Conservation (phyloP, 1,140 invertebrate genomes). For the Gryllus bimaculatus region DNA sequence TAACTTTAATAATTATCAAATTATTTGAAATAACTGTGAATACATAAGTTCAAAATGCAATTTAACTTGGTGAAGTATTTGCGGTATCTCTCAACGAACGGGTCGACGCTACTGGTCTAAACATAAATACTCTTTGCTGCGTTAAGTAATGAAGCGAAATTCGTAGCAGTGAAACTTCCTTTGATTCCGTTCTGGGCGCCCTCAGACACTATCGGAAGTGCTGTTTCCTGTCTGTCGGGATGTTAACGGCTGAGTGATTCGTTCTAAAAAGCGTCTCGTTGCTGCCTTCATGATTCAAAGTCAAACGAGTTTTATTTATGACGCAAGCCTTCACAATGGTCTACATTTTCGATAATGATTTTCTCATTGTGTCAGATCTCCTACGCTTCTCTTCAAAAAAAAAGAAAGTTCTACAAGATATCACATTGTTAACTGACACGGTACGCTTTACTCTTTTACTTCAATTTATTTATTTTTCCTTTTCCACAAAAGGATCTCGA, state of each 20-base stretch:
- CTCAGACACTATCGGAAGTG: not conserved
- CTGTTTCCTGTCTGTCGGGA: not conserved
- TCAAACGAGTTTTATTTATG: conserved; percentile 1
- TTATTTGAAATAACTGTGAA: too few species aligned
- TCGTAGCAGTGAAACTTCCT: too few species aligned
- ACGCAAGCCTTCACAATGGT: not conserved
- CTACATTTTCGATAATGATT: not conserved
- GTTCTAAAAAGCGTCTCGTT: not conserved
- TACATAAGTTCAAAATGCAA: too few species aligned
- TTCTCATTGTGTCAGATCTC: not conserved
- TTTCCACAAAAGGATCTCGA: not conserved
- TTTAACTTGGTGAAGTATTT: too few species aligned
- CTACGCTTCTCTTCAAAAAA: not conserved
- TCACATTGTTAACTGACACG: not conserved
- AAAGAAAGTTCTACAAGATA: not conserved
- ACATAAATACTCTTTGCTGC: too few species aligned
- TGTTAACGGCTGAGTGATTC: not conserved
- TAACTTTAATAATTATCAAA: too few species aligned
- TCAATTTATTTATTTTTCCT: not conserved
- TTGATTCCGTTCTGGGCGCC: too few species aligned
- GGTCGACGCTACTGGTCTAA: too few species aligned
- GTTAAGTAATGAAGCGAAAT: too few species aligned
- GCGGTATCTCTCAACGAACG: too few species aligned
- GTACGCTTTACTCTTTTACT: not conserved
- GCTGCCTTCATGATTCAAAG: not conserved